Evolutionary conservation across 2,113 vertebrate species (phyloP).

Genomic region (Colistium nudipinnis): DNA sequence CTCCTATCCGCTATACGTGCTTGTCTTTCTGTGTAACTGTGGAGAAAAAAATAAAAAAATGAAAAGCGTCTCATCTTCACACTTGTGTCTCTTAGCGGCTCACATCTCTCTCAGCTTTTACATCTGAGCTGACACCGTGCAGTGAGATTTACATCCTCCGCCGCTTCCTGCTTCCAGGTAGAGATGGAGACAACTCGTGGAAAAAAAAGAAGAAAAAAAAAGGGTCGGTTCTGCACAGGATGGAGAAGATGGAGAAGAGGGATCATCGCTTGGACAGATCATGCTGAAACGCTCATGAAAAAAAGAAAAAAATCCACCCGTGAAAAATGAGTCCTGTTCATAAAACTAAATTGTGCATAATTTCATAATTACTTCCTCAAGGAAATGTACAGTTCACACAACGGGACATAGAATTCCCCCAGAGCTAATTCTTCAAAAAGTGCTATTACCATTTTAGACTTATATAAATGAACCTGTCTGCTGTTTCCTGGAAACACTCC

Average conservation of each 20-base stretch:
- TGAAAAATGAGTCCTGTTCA: not conserved
- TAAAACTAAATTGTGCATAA: not conserved
- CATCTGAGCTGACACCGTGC: not conserved
- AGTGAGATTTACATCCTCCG: constrained; percentile 66
- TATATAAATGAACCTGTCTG: not conserved
- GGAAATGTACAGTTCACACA: not conserved
- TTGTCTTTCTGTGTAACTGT: not conserved
- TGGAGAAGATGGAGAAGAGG: not conserved
- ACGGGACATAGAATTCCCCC: not conserved
- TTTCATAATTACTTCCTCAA: not conserved
- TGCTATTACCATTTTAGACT: not conserved
- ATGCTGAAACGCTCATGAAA: not conserved
- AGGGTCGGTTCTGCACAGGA: not conserved
- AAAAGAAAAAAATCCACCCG: no score
- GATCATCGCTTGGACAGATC: not conserved
- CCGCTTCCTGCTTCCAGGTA: not conserved
- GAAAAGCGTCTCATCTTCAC: constrained; percentile 36
- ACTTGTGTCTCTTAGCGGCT: not conserved
- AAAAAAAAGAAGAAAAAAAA: constrained; percentile 10
- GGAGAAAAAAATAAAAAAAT: not conserved
- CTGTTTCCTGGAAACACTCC: not conserved
- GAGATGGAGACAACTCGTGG: not conserved
- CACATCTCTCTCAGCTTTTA: constrained; percentile 25
- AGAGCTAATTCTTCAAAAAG: not conserved
- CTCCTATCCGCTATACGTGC: no score